phyloP scores from a whole-genome alignment of 2,888 invertebrate genomes.

The Epinotia brunnichana region DNA sequence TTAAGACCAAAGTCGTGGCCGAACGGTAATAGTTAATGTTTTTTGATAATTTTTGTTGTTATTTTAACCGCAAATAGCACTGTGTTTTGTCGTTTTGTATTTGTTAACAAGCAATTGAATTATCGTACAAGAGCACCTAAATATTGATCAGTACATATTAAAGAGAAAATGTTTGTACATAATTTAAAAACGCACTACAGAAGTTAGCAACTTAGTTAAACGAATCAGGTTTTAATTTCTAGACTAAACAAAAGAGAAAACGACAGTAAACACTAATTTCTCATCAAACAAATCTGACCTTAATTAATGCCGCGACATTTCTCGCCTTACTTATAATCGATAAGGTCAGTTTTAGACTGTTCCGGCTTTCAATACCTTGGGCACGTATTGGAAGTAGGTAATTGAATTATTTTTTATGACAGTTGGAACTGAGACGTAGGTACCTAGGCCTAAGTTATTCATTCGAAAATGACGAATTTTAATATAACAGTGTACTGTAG shows the following conservation, averaged over 20 bases:
- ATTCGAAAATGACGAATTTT: background rate
- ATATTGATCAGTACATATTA: no score
- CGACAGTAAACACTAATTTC: slow-evolving; percentile 28
- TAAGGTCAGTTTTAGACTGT: slow-evolving; percentile 21
- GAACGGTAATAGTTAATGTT: no score
- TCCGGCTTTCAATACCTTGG: slow-evolving; percentile 38
- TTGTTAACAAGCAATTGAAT: no score
- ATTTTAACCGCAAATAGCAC: no score
- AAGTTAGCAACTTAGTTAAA: background rate
- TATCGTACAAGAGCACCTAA: no score
- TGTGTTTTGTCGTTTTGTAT: no score
- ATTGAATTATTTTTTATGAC: slow-evolving; percentile 25
- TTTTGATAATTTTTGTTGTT: no score
- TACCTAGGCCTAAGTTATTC: background rate
- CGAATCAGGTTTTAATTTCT: background rate
- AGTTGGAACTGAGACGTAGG: background rate
- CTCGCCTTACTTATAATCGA: slow-evolving; percentile 25
- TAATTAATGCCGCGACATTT: slow-evolving; percentile 36
- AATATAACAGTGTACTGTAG: background rate
- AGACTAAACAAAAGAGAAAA: slow-evolving; percentile 27
- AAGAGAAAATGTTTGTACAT: no score
- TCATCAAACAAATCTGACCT: slow-evolving; percentile 38
- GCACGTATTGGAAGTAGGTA: slow-evolving; percentile 23
- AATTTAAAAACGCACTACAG: no score
- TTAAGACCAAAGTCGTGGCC: no score